These are phyloP conservation scores for Drosophila paulistorum DNA, from an alignment of 1,140 invertebrate species.

Conservation along the genomic window DNA sequence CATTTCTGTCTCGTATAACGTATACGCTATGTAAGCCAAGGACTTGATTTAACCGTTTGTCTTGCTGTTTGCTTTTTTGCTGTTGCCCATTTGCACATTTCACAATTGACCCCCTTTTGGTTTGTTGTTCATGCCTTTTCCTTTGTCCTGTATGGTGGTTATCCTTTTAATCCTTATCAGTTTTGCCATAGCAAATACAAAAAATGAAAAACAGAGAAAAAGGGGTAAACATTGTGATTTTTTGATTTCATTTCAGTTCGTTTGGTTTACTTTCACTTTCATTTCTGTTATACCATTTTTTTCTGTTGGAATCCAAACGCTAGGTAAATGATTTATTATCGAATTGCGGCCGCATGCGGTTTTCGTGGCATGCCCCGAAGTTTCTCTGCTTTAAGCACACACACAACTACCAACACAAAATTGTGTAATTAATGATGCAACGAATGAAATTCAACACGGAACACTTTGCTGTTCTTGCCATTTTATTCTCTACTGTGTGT, in stretches of 20 bases:
- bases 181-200: neutral
- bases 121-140: neutral
- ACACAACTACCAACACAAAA: neutral
- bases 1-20: constrained; percentile 9
- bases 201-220: neutral
- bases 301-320: neutral
- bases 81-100: constrained; percentile 15
- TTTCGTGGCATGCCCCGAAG: constrained; percentile 8
- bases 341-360: constrained; percentile 13
- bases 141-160: neutral
- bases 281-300: neutral
- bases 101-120: constrained; percentile 14
- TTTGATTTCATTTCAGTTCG: constrained; percentile 13
- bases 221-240: constrained; percentile 16
- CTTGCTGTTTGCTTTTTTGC: neutral
- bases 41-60: constrained; percentile 2
- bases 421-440: constrained; percentile 19
- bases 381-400: constrained; percentile 8
- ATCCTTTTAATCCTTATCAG: constrained; percentile 19
- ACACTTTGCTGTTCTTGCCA: constrained; percentile 12
- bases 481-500: neutral
- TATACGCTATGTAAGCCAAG: constrained; percentile 12
- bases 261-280: constrained; percentile 5
- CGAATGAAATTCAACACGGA: constrained; percentile 18
- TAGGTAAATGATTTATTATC: constrained; percentile 22